phyloP scores from a whole-genome alignment of 37 sponge, comb jelly and placozoan species.

The Eunapius fragilis region DNA sequence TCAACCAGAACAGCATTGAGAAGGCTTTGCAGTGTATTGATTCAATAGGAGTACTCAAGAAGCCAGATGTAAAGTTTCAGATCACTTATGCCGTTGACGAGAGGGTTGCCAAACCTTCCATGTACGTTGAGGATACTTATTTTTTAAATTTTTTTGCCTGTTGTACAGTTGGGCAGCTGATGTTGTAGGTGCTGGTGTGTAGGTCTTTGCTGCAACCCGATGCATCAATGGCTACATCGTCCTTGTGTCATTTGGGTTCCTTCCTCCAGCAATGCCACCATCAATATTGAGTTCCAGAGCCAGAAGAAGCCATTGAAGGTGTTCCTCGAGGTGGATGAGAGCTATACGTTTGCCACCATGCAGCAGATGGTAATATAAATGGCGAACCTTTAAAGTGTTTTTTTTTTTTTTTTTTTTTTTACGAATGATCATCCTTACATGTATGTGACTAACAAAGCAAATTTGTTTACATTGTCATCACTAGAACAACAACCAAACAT shows the following conservation, averaged over 20 bases:
- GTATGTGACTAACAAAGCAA: too few species aligned
- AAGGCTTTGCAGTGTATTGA: neutral
- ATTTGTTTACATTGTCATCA: too few species aligned
- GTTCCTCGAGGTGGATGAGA: slow-evolving; percentile 24
- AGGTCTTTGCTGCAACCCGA: neutral
- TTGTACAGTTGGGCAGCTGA: too few species aligned
- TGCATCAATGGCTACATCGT: neutral
- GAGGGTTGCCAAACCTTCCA: neutral
- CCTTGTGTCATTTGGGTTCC: neutral
- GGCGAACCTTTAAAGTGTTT: neutral
- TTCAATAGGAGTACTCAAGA: neutral
- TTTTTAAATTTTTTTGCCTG: neutral
- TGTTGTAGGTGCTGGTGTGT: too few species aligned
- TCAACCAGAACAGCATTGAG: neutral
- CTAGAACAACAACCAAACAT: too few species aligned
- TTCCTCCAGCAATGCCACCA: neutral
- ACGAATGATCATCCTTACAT: too few species aligned
- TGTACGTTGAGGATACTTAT: neutral
- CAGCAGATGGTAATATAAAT: neutral
- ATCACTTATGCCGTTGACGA: neutral
- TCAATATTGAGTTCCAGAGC: slow-evolving; percentile 42
- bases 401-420: too few species aligned
- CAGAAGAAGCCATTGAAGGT: slow-evolving; percentile 5
- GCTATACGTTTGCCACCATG: neutral
- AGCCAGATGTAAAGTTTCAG: neutral